These are phyloP conservation scores for Geopemphigus sp. DNA, from an alignment of 1,140 invertebrate genomes.

Conservation along the genomic window DNA sequence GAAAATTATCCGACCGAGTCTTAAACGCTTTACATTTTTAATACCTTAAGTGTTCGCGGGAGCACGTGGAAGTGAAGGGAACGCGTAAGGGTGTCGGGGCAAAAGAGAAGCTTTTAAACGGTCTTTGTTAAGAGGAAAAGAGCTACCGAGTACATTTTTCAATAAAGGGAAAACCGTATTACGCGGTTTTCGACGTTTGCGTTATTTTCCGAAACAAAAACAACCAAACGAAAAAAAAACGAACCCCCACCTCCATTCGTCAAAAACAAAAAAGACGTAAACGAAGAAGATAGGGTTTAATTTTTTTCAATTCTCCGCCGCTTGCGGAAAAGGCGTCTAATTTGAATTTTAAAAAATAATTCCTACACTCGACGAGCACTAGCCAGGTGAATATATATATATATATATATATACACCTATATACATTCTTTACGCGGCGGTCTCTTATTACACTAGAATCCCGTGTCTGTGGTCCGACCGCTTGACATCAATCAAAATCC, in stretches of 20 bases:
- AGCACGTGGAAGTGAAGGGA: background rate
- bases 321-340: conserved; percentile 17
- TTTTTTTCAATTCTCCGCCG: background rate
- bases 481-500: conserved; percentile 46
- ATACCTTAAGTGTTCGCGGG: conserved; percentile 32
- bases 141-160: background rate
- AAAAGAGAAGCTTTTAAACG: conserved; percentile 33
- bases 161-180: conserved; percentile 20
- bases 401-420: too few relatives aligned
- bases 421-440: conserved; percentile 18
- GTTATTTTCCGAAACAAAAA: background rate
- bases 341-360: conserved; percentile 44
- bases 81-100: background rate
- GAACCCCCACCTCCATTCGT: too few relatives aligned
- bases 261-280: background rate
- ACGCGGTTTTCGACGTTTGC: conserved; percentile 32
- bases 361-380: background rate
- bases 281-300: background rate
- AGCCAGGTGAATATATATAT: too few relatives aligned
- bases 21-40: conserved; percentile 30
- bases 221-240: too few relatives aligned
- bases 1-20: conserved; percentile 30
- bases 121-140: conserved; percentile 1
- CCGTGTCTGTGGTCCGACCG: conserved; percentile 19
- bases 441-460: conserved; percentile 19